Evolutionary conservation across 2,113 vertebrate genomes (phyloP).

Genomic region (Malurus melanocephalus): DNA sequence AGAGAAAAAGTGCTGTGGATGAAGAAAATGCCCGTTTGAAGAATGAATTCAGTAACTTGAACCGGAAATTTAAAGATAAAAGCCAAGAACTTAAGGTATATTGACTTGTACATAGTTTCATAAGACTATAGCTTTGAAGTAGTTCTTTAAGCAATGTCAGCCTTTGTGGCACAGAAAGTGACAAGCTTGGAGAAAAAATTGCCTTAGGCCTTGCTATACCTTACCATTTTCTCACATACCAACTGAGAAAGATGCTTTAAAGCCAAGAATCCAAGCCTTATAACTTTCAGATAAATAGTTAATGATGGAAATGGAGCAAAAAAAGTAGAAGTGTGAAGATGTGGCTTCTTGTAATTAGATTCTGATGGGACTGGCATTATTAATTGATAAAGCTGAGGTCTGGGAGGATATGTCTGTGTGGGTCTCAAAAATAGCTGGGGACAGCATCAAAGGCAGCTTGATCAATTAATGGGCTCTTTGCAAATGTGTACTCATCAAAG

Average conservation of each 20-base stretch:
- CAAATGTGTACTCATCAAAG: constrained; percentile 92
- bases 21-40: constrained; percentile 80
- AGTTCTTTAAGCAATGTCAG: constrained; percentile 71
- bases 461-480: constrained; percentile 95
- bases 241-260: constrained; percentile 76
- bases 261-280: constrained; percentile 78
- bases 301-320: constrained; percentile 88
- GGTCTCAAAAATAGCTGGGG: constrained; percentile 91
- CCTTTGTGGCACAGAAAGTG: constrained; percentile 77
- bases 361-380: constrained; percentile 95
- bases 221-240: constrained; percentile 68
- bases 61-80: constrained; percentile 82
- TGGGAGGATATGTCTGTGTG: constrained; percentile 87
- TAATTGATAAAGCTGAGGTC: constrained; percentile 97
- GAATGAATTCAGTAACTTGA: constrained; percentile 81
- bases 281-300: constrained; percentile 98
- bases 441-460: constrained; percentile 97
- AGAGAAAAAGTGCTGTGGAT: constrained; percentile 72
- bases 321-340: constrained; percentile 86
- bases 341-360: constrained; percentile 97
- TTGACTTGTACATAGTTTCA: constrained; percentile 73
- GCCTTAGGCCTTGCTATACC: constrained; percentile 80
- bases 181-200: constrained; percentile 79
- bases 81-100: constrained; percentile 87
- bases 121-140: constrained; percentile 69